Conservation (phyloP, 2,797 vertebrate species). For the Neostethus bicornis region DNA sequence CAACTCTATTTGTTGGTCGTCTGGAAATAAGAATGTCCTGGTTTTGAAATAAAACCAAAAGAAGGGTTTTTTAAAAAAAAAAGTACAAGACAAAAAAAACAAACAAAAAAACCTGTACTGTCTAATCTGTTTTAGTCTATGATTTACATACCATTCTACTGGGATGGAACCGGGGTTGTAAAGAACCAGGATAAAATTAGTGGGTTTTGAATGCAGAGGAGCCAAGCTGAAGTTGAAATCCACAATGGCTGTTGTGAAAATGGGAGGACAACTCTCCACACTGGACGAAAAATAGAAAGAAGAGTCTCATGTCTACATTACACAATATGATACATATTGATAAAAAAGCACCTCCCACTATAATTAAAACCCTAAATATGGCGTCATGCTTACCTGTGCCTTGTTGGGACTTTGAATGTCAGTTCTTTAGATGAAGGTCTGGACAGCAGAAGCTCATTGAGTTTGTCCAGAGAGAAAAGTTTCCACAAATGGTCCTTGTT, state of each 20-base stretch:
- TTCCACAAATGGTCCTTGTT: conserved; percentile 84
- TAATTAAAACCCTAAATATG: no score
- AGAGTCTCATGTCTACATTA: background rate
- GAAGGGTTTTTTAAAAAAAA: background rate
- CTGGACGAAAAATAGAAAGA: conserved; percentile 58
- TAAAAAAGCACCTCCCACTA: no score
- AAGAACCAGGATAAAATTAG: conserved; percentile 82
- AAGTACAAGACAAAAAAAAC: background rate
- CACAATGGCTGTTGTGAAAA: conserved; percentile 80
- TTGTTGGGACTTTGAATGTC: conserved; percentile 79
- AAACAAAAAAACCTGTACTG: rapidly evolving
- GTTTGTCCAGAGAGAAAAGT: conserved; percentile 85
- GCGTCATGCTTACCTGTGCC: conserved; percentile 81
- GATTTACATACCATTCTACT: conserved; percentile 84
- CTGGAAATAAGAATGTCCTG: conserved; percentile 92
- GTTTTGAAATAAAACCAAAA: conserved; percentile 2
- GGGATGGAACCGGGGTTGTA: conserved; percentile 85
- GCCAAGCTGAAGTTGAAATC: conserved; percentile 91
- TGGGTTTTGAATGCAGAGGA: conserved; percentile 80
- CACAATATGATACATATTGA: background rate
- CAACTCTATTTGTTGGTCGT: conserved; percentile 87
- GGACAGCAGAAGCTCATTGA: conserved; percentile 84
- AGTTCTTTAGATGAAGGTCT: conserved; percentile 80
- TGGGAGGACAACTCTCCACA: conserved; percentile 67
- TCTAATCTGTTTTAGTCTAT: background rate